These are phyloP conservation scores for Meganola albula DNA, from an alignment of 2,888 invertebrate species.

Conservation along the genomic window DNA sequence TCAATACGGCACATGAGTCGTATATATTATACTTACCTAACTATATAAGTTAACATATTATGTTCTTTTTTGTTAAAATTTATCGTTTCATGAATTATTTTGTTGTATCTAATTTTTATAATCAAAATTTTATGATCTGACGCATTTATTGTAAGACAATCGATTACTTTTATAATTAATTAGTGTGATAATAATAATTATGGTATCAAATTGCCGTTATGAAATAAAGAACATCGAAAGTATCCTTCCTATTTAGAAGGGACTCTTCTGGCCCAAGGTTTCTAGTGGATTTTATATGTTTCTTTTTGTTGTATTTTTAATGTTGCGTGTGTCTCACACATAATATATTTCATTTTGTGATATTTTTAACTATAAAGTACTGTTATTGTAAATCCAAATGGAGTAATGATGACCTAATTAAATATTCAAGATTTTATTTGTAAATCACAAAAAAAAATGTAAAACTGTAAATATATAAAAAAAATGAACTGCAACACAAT, in stretches of 20 bases:
- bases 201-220: constrained; percentile 76
- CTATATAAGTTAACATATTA: constrained; percentile 70
- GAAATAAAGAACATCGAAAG: constrained; percentile 77
- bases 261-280: constrained; percentile 76
- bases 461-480: constrained; percentile 79
- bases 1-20: constrained; percentile 75
- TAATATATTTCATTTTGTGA: constrained; percentile 80
- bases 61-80: constrained; percentile 67
- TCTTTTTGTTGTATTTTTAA: constrained; percentile 77
- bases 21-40: too few relatives aligned
- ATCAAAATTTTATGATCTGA: constrained; percentile 78
- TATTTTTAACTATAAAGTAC: constrained; percentile 79
- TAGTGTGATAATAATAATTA: constrained; percentile 76
- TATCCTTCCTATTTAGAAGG: constrained; percentile 78
- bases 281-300: constrained; percentile 77
- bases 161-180: constrained; percentile 77
- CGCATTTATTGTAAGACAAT: constrained; percentile 79
- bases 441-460: constrained; percentile 78
- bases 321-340: constrained; percentile 79
- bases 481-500: constrained; percentile 77
- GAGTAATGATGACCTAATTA: constrained; percentile 77
- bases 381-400: constrained; percentile 77
- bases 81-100: constrained; percentile 74
- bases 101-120: constrained; percentile 74
- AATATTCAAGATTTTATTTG: constrained; percentile 79